A percentile compares a stretch with the other conserved stretches of the same genome.
These are phyloP conservation scores for Babylonia areolata DNA, from an alignment of 1,140 invertebrate genomes.

Conservation along the genomic window DNA sequence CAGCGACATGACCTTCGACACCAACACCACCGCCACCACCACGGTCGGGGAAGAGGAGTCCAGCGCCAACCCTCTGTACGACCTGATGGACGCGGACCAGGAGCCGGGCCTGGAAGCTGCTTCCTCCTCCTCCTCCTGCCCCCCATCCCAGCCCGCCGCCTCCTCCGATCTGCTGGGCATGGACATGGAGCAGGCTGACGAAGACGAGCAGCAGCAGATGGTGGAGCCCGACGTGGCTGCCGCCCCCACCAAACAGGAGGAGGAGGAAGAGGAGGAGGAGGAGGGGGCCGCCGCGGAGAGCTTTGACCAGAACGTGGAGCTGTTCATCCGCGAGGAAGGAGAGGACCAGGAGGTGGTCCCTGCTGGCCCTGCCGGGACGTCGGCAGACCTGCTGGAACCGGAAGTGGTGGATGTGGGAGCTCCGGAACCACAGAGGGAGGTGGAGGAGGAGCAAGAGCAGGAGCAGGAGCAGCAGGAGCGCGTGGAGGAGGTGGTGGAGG, in stretches of 20 bases:
- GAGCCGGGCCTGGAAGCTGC: too few species aligned
- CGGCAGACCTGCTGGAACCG: neutral
- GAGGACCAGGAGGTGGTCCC: slow-evolving; percentile 4
- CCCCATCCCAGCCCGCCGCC: slow-evolving; percentile 37
- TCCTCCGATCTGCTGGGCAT: slow-evolving; percentile 31
- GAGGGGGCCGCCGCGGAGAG: slow-evolving; percentile 2
- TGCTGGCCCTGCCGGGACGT: neutral
- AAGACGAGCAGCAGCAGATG: slow-evolving; percentile 9
- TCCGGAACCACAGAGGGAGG: slow-evolving; percentile 8
- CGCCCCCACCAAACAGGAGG: too few species aligned
- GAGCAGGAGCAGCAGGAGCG: neutral
- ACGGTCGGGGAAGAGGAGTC: neutral
- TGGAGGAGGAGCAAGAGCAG: neutral
- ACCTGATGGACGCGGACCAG: slow-evolving; percentile 40
- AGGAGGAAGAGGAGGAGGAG: slow-evolving; percentile 24
- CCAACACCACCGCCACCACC: slow-evolving; percentile 17
- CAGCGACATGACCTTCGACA: slow-evolving; percentile 33
- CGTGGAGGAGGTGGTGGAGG: neutral
- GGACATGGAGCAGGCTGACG: slow-evolving; percentile 36
- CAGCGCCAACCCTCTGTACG: slow-evolving; percentile 45
- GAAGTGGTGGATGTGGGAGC: neutral
- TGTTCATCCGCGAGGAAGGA: slow-evolving; percentile 34
- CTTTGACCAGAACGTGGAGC: slow-evolving; percentile 23
- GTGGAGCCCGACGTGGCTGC: slow-evolving; percentile 31
- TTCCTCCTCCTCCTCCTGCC: too few species aligned